Percentiles rank a stretch among this genome's conserved stretches.
Conservation (phyloP, 2,113 vertebrate species). For the Xerus inauris region DNA sequence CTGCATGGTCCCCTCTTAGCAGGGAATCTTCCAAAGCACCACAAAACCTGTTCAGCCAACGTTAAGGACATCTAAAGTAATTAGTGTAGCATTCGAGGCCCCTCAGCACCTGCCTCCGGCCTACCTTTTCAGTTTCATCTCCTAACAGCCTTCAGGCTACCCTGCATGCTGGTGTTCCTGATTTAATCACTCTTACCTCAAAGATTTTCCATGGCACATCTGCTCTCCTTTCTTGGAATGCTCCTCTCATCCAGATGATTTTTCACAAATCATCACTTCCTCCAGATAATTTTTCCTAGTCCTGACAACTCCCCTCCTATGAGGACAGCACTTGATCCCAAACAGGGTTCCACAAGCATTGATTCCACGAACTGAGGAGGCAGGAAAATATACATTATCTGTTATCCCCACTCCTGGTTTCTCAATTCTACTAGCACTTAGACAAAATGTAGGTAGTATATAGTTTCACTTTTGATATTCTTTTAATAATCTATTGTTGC, state of each 20-base stretch:
- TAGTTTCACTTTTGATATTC: neutral
- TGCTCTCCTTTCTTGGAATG: neutral
- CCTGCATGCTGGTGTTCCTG: neutral
- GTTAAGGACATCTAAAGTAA: neutral
- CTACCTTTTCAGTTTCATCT: neutral
- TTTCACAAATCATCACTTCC: neutral
- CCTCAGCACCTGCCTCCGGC: neutral
- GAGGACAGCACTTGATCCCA: neutral
- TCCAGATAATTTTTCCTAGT: neutral
- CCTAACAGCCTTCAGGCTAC: neutral
- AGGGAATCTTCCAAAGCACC: neutral
- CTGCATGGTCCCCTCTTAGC: neutral
- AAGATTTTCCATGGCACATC: neutral
- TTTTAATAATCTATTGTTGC: neutral
- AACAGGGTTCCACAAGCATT: neutral
- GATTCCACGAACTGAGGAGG: neutral
- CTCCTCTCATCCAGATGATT: neutral
- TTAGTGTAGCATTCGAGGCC: neutral
- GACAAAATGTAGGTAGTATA: neutral
- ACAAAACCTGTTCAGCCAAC: neutral
- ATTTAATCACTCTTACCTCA: neutral
- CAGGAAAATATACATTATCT: neutral
- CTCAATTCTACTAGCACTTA: neutral
- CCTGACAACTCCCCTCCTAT: neutral
- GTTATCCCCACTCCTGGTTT: neutral